A percentile compares a stretch with the other conserved stretches of the same genome.
Evolutionary conservation across 1,140 invertebrate species (phyloP).

Genomic region (Plectus sambesii): DNA sequence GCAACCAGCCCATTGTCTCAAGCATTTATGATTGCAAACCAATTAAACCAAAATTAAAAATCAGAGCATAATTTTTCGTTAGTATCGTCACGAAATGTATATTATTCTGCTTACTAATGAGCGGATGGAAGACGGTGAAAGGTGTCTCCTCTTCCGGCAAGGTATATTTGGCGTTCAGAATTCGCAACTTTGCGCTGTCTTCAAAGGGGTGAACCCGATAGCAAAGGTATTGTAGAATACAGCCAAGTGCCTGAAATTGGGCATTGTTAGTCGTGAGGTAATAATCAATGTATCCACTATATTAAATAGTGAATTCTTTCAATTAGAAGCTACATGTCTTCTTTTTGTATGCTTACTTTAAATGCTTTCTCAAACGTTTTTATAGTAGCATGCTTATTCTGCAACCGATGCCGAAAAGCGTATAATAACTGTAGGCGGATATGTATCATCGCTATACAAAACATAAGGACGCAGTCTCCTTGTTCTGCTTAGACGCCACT

Average conservation of each 20-base stretch:
- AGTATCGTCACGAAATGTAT: neutral
- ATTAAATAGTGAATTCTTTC: too few relatives aligned
- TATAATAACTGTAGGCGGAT: too few relatives aligned
- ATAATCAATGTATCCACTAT: neutral
- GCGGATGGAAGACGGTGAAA: slow-evolving; percentile 71
- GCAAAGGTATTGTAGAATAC: slow-evolving; percentile 80
- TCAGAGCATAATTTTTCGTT: neutral
- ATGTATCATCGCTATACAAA: too few relatives aligned
- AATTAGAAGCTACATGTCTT: too few relatives aligned
- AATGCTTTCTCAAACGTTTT: too few relatives aligned
- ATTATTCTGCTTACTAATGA: slow-evolving; percentile 62
- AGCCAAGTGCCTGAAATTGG: slow-evolving; percentile 65
- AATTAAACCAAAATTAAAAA: neutral
- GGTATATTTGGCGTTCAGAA: slow-evolving; percentile 86
- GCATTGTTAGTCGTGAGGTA: too few relatives aligned
- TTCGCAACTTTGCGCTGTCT: slow-evolving; percentile 81
- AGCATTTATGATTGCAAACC: slow-evolving; percentile 1
- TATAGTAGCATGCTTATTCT: too few relatives aligned
- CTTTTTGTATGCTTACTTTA: too few relatives aligned
- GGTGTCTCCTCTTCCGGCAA: slow-evolving; percentile 66
- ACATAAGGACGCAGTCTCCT: too few relatives aligned
- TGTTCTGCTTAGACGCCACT: too few relatives aligned
- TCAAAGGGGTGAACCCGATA: slow-evolving; percentile 92
- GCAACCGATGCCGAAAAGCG: too few relatives aligned
- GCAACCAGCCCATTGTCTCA: neutral